phyloP scores from a whole-genome alignment of 2,797 vertebrate genomes.

The Macroramphosus scolopax region DNA sequence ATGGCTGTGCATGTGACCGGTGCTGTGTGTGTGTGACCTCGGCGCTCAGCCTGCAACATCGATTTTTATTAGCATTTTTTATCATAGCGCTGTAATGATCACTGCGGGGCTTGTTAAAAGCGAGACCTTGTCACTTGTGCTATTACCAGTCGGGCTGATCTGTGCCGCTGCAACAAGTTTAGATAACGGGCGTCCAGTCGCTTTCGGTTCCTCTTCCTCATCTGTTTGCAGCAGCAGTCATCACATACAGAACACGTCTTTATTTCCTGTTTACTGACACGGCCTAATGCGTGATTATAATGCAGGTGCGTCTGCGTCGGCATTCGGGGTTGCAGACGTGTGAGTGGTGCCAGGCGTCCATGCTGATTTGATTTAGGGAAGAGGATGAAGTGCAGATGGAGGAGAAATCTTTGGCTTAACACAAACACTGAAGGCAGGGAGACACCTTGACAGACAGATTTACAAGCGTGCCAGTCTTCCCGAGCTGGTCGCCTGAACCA shows the following conservation, averaged over 20 bases:
- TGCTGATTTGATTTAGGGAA: slow-evolving; percentile 68
- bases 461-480: slow-evolving; percentile 12
- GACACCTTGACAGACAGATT: slow-evolving; percentile 25
- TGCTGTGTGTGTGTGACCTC: slow-evolving; percentile 42
- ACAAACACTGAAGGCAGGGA: slow-evolving; percentile 28
- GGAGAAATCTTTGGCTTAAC: slow-evolving; percentile 48
- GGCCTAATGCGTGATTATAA: slow-evolving; percentile 16
- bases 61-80: slow-evolving; percentile 66
- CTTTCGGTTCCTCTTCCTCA: slow-evolving; percentile 15
- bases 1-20: slow-evolving; percentile 24
- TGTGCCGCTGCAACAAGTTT: slow-evolving; percentile 17
- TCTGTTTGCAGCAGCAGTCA: slow-evolving; percentile 19
- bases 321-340: background rate
- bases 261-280: slow-evolving; percentile 22
- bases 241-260: slow-evolving; percentile 4
- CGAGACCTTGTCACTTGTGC: slow-evolving; percentile 34
- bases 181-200: too few species aligned
- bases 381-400: slow-evolving; percentile 41
- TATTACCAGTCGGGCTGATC: slow-evolving; percentile 27
- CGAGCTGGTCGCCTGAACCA: slow-evolving; percentile 5
- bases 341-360: slow-evolving; percentile 42
- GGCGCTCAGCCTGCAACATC: slow-evolving; percentile 45
- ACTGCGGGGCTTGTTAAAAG: slow-evolving; percentile 50
- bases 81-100: slow-evolving; percentile 46
- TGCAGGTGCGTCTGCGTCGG: slow-evolving; percentile 26